phyloP scores from a whole-genome alignment of 1,140 invertebrate genomes.

The Andrena cerasifolii region DNA sequence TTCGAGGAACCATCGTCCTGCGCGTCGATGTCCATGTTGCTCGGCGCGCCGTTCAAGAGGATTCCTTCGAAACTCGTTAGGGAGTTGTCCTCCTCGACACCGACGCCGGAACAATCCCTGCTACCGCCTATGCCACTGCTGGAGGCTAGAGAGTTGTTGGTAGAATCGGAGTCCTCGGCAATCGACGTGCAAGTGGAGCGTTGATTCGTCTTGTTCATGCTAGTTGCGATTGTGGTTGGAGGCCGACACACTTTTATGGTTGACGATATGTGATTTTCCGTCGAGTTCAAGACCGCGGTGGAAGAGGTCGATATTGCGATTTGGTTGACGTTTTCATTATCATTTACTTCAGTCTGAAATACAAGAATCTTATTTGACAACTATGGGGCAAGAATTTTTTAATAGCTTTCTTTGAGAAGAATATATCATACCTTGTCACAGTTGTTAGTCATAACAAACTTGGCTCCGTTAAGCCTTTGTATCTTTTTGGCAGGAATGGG shows the following conservation, averaged over 20 bases:
- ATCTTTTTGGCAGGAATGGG: slow-evolving; percentile 79
- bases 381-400: neutral
- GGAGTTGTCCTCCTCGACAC: slow-evolving; percentile 85
- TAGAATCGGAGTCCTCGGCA: slow-evolving; percentile 84
- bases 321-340: slow-evolving; percentile 73
- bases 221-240: slow-evolving; percentile 76
- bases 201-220: slow-evolving; percentile 68
- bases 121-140: slow-evolving; percentile 83
- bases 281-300: slow-evolving; percentile 65
- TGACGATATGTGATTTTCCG: slow-evolving; percentile 76
- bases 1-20: slow-evolving; percentile 84
- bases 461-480: slow-evolving; percentile 81
- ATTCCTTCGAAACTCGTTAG: slow-evolving; percentile 86
- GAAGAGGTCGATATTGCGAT: slow-evolving; percentile 61
- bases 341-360: slow-evolving; percentile 78
- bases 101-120: slow-evolving; percentile 78
- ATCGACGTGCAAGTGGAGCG: slow-evolving; percentile 75
- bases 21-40: slow-evolving; percentile 82
- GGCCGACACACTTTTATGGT: slow-evolving; percentile 73
- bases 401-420: neutral
- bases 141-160: slow-evolving; percentile 84
- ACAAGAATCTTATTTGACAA: slow-evolving; percentile 2
- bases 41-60: slow-evolving; percentile 84
- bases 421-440: slow-evolving; percentile 76
- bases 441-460: slow-evolving; percentile 80